A percentile compares a stretch with the other conserved stretches of the same genome.
phyloP scores from a whole-genome alignment of 2,797 vertebrate genomes.

The Allobates femoralis region DNA sequence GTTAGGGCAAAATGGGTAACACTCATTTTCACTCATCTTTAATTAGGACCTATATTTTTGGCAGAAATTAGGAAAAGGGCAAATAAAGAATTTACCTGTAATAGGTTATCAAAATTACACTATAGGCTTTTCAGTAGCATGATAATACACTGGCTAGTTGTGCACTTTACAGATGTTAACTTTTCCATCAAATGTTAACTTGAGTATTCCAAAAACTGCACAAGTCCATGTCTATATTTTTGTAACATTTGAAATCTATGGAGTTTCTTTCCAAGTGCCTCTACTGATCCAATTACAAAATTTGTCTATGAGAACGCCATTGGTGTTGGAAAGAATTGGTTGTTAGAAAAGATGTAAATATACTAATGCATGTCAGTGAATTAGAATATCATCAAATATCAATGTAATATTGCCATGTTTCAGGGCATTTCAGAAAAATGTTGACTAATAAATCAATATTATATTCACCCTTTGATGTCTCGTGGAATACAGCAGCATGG shows the following conservation, averaged over 20 bases:
- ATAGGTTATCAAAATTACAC: not conserved
- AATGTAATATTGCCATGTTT: too few species aligned
- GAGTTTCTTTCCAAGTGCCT: not conserved
- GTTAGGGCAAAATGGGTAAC: too few species aligned
- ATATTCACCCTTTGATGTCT: too few species aligned
- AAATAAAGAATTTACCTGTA: not conserved
- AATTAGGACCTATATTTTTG: not conserved
- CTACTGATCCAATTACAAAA: not conserved
- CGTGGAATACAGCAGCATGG: too few species aligned
- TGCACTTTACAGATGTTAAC: not conserved
- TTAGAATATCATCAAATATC: too few species aligned
- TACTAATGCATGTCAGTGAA: too few species aligned
- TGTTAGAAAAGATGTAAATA: too few species aligned
- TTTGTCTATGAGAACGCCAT: not conserved
- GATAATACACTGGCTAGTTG: not conserved
- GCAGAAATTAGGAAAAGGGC: not conserved
- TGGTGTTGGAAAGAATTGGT: too few species aligned
- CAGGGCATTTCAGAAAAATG: too few species aligned
- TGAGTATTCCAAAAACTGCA: not conserved
- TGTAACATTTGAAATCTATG: not conserved
- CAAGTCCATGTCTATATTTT: not conserved
- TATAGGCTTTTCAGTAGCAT: not conserved
- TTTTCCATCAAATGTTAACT: not conserved
- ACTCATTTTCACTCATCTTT: too few species aligned
- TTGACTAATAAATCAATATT: too few species aligned